These are phyloP conservation scores for Moxostoma hubbsi DNA, from an alignment of 2,797 vertebrate species.

Conservation along the genomic window DNA sequence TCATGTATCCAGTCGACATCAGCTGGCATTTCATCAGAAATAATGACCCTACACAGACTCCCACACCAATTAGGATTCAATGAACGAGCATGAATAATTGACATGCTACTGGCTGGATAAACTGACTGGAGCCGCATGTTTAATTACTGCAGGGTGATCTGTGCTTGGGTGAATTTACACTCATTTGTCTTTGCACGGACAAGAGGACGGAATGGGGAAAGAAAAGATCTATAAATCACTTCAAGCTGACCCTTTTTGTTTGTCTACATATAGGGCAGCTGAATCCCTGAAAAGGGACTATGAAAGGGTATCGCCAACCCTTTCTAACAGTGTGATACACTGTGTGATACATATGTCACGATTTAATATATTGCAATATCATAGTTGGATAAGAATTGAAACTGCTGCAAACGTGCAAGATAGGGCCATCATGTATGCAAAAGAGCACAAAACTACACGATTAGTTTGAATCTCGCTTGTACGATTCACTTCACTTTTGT, in stretches of 20 bases:
- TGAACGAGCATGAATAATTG: conserved; percentile 53
- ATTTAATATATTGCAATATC: neutral
- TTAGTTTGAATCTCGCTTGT: too few relatives aligned
- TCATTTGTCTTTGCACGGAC: conserved; percentile 29
- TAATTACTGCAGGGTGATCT: conserved; percentile 51
- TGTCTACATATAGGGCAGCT: neutral
- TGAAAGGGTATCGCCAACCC: too few relatives aligned
- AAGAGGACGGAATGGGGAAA: neutral
- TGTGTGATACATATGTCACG: neutral
- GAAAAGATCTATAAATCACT: conserved; percentile 7
- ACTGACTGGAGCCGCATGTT: conserved; percentile 38
- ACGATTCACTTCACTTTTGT: too few relatives aligned
- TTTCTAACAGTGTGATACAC: neutral
- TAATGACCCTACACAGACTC: conserved; percentile 40
- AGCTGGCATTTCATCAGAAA: conserved; percentile 30
- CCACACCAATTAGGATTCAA: conserved; percentile 50
- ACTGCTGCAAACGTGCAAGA: neutral
- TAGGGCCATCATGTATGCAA: too few relatives aligned
- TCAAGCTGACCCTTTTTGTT: neutral
- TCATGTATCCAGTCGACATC: conserved; percentile 13
- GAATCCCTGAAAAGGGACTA: neutral
- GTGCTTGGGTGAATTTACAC: conserved; percentile 26
- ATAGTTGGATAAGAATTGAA: neutral
- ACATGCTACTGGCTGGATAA: conserved; percentile 34
- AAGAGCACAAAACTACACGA: too few relatives aligned